Evolutionary conservation across 2,113 vertebrate genomes (phyloP), one percentile per base, ranked within the genome.

Genomic region (Plotosus lineatus): DNA sequence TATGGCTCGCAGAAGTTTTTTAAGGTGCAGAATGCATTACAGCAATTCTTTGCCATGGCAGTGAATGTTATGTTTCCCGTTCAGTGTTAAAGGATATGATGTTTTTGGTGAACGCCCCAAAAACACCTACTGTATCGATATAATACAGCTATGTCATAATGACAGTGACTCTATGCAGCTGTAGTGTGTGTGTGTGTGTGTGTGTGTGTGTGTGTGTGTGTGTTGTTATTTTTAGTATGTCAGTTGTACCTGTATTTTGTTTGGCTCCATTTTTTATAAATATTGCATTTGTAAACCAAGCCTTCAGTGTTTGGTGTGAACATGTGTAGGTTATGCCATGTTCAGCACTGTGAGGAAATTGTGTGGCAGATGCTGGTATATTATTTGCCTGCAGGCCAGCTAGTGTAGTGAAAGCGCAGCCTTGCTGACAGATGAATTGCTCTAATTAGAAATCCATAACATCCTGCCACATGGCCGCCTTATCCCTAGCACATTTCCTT

Each of bases 371-470:
- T 85, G 88, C 85, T 88, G 89, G 86, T 84, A 83, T 84, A 80
- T 63, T 36, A 84, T 56, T 78, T 61, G 84, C 83, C 40, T 72
- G 0, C 26, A 28, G 46, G 72, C 84, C 80, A 82, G 82, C 74
- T 72, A 80, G 77, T 85, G 93, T 93, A 98, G 96, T 95, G 95
- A 95, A 97, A 97, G 96, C 95, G 94, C 92, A 93, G 94, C 92
- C 88, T 94, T 91, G 96, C 95, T 99, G 97, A 98, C 98, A 98
- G 98, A 99, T 99, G 96, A 96, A 98, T 97, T 97, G 96, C 95
- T 95, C 97, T 99, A 98, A 99, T 99, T 99, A 98, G 97, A 98
- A 98, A 96, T 95, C 96, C 98, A 98, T 98, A 99, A 98, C 97
- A 99, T 99, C 98, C 98, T 98, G 98, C 97, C 98, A 98, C 97